These are phyloP conservation scores for Uloborus diversus DNA, from an alignment of 1,140 invertebrate species.

Conservation along the genomic window DNA sequence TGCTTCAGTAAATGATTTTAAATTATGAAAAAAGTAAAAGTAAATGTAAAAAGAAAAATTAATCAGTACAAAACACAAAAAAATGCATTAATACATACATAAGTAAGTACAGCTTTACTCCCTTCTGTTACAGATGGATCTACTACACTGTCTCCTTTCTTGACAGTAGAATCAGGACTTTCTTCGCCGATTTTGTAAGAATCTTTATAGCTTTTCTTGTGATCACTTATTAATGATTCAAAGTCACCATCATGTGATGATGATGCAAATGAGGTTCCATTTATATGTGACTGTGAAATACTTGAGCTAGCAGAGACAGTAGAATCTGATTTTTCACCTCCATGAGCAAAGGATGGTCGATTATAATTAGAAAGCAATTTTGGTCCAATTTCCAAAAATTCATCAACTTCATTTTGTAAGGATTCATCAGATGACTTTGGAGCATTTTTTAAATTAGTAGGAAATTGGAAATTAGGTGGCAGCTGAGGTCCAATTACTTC, in stretches of 20 bases:
- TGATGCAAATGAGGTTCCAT: neutral
- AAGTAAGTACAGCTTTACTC: too few species aligned
- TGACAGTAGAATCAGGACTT: neutral
- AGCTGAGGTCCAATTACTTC: constrained; percentile 37
- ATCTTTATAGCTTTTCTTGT: neutral
- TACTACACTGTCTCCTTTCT: neutral
- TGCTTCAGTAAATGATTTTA: too few species aligned
- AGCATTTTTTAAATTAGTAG: neutral
- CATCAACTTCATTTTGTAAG: neutral
- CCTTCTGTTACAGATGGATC: too few species aligned
- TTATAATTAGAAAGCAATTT: neutral
- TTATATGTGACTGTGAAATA: neutral
- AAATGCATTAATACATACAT: too few species aligned
- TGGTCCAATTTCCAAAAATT: neutral
- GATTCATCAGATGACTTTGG: neutral
- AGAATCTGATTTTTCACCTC: too few species aligned
- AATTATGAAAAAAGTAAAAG: too few species aligned
- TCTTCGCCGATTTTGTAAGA: neutral
- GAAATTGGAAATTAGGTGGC: constrained; percentile 4
- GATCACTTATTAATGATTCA: neutral
- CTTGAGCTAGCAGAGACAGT: neutral
- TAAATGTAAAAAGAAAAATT: too few species aligned
- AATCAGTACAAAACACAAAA: too few species aligned
- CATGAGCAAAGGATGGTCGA: too few species aligned
- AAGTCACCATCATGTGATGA: neutral